Conservation (phyloP, 2,888 invertebrate genomes). For the Drosophila mimetica region DNA sequence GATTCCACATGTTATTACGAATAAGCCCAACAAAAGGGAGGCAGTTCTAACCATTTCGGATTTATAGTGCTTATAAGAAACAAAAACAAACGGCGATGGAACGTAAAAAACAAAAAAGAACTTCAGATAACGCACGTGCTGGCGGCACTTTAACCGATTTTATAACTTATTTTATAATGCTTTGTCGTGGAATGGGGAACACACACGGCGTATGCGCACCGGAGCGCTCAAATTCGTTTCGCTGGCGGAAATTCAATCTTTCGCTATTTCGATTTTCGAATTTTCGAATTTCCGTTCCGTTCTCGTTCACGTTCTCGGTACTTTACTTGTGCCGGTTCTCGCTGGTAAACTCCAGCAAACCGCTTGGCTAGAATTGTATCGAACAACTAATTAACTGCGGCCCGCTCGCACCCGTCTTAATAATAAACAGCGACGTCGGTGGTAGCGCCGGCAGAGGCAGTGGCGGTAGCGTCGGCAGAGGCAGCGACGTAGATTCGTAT, state of each 20-base stretch:
- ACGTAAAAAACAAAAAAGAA: conserved; percentile 35
- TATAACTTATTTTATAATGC: not conserved
- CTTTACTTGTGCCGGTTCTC: not conserved
- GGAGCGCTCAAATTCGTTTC: conserved; percentile 3
- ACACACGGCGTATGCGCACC: conserved; percentile 54
- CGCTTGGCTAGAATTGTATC: conserved; percentile 79
- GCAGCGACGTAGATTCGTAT: conserved; percentile 31
- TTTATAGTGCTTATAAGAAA: conserved; percentile 8
- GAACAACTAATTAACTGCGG: conserved; percentile 78
- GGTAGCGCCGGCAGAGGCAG: conserved; percentile 32
- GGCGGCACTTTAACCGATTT: conserved; percentile 8
- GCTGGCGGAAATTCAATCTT: not conserved
- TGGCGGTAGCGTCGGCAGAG: conserved; percentile 6
- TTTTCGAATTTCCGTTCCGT: conserved; percentile 27
- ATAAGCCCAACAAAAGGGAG: conserved; percentile 53
- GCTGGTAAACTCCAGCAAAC: conserved; percentile 53
- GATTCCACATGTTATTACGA: conserved; percentile 56
- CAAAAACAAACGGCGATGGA: conserved; percentile 2
- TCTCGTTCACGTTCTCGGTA: too few relatives aligned
- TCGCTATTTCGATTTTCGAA: not conserved
- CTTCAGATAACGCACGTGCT: conserved; percentile 11
- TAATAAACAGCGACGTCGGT: conserved; percentile 65
- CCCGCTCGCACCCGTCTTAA: conserved; percentile 75
- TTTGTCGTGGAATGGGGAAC: not conserved
- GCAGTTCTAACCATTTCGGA: conserved; percentile 54